Conservation (phyloP, 2,888 invertebrate genomes). For the Pterobdella sp. region DNA sequence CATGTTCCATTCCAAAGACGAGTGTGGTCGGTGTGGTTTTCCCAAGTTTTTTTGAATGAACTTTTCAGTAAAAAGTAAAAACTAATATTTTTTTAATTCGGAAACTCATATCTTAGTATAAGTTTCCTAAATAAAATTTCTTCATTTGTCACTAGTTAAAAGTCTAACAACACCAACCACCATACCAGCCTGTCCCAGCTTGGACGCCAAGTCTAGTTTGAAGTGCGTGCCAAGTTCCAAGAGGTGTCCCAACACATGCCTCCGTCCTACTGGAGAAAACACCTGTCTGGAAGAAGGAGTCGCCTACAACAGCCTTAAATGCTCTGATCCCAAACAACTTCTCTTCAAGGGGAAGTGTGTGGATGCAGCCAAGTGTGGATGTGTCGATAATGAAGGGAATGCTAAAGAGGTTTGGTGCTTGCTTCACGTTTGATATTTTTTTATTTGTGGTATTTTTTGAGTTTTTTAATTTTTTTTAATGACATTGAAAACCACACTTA, state of each 20-base stretch:
- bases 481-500: background rate
- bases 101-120: too few relatives aligned
- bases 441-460: background rate
- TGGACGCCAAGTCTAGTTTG: background rate
- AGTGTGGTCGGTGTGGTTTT: constrained; percentile 6
- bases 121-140: too few relatives aligned
- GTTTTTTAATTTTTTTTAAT: background rate
- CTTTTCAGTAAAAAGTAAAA: too few relatives aligned
- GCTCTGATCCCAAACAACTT: background rate
- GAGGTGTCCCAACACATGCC: constrained; percentile 2
- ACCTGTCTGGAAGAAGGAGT: background rate
- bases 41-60: too few relatives aligned
- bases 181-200: background rate
- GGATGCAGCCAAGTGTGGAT: constrained; percentile 3
- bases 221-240: background rate
- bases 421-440: background rate
- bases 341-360: constrained; percentile 19
- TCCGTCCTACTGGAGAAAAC: background rate
- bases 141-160: too few relatives aligned
- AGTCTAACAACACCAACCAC: too few relatives aligned
- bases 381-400: constrained; percentile 8
- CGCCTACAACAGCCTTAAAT: constrained; percentile 14
- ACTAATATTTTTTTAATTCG: too few relatives aligned
- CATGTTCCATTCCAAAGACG: background rate
- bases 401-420: background rate